Conservation (phyloP, 2,888 invertebrate genomes). For the Acanthosoma haemorrhoidale region DNA sequence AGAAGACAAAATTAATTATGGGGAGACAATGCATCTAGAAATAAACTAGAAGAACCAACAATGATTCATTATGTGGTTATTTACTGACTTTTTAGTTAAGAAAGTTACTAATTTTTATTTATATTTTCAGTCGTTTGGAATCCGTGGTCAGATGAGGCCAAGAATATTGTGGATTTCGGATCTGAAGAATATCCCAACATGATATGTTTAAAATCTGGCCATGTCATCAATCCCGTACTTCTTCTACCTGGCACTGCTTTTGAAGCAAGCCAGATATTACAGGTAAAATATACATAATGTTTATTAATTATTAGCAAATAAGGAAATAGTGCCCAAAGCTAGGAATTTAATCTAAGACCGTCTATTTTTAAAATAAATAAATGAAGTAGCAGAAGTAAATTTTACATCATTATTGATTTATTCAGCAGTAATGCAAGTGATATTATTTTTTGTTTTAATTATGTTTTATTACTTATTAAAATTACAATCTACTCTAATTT, state of each 20-base stretch:
- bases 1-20: too few relatives aligned
- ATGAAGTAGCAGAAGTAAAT: too few relatives aligned
- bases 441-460: too few relatives aligned
- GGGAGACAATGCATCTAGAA: not conserved
- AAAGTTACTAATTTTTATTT: not conserved
- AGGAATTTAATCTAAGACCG: too few relatives aligned
- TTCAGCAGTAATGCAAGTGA: too few relatives aligned
- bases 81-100: not conserved
- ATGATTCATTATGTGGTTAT: not conserved
- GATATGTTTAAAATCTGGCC: constrained; percentile 93
- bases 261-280: constrained; percentile 84
- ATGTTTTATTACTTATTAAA: too few relatives aligned
- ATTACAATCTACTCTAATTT: too few relatives aligned
- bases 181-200: constrained; percentile 94
- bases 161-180: constrained; percentile 90
- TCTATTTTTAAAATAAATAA: too few relatives aligned
- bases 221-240: constrained; percentile 80
- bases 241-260: constrained; percentile 85
- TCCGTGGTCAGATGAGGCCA: constrained; percentile 90
- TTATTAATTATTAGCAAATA: too few relatives aligned
- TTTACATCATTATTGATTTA: too few relatives aligned
- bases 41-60: not conserved
- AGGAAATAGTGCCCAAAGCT: too few relatives aligned
- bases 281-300: constrained; percentile 56
- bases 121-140: constrained; percentile 78